Percentiles rank a stretch among this genome's conserved stretches.
Conservation (phyloP, 2,113 vertebrate species). For the Semnornis frantzii region DNA sequence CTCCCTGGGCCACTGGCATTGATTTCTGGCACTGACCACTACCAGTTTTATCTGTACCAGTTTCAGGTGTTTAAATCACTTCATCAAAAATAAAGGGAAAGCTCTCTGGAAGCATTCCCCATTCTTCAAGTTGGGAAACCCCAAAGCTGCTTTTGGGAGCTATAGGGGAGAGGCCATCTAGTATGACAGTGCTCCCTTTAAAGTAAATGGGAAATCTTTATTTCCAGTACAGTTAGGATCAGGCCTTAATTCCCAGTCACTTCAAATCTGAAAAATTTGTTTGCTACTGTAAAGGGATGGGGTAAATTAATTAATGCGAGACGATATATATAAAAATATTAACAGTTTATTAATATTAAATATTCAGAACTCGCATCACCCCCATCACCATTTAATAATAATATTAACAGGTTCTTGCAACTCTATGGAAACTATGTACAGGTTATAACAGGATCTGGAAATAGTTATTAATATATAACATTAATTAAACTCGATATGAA, state of each 20-base stretch:
- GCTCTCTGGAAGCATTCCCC: neutral
- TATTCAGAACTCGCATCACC: no score
- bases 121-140: neutral
- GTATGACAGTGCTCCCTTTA: neutral
- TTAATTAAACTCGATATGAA: no score
- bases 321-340: no score
- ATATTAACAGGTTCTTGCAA: no score
- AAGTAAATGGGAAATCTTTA: neutral
- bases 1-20: neutral
- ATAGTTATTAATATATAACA: no score
- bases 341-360: no score
- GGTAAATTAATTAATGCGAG: no score
- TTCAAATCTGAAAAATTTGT: neutral
- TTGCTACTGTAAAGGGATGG: no score
- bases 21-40: neutral
- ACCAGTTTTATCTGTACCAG: neutral
- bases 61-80: neutral
- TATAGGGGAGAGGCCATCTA: neutral
- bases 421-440: no score
- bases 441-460: no score
- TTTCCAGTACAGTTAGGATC: neutral
- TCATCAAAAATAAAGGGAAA: neutral
- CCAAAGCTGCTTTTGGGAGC: neutral
- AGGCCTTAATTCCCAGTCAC: neutral
- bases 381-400: no score